These are phyloP conservation scores for Calvadosia cruxmelitensis DNA, from an alignment of 30 jellyfish, hydroid and myxozoan species.

Conservation along the genomic window DNA sequence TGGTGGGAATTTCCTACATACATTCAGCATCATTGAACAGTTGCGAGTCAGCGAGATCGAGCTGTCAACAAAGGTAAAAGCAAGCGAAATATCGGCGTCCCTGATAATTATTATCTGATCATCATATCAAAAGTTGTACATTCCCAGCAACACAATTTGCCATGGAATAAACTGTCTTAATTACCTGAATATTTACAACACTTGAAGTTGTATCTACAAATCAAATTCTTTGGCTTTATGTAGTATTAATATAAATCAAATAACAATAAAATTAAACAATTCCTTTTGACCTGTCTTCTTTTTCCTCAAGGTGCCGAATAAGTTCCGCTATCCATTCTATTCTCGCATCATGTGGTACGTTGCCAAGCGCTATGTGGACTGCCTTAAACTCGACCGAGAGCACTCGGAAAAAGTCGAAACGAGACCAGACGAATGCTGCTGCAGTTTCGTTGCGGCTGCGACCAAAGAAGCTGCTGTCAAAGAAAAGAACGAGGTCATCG, in stretches of 20 bases:
- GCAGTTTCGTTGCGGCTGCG: not conserved
- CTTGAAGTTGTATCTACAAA: no score
- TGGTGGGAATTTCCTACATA: conserved; percentile 93
- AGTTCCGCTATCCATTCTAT: conserved; percentile 80
- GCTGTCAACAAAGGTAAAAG: conserved; percentile 76
- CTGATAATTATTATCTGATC: no score
- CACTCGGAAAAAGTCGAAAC: conserved; percentile 9
- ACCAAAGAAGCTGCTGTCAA: not conserved
- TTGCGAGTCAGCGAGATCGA: conserved; percentile 66
- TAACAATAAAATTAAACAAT: not conserved
- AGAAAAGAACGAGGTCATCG: not conserved
- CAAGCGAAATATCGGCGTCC: no score
- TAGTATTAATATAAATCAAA: no score
- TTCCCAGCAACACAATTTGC: no score
- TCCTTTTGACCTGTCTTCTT: not conserved
- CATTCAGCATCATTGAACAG: conserved; percentile 71
- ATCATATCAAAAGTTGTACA: no score
- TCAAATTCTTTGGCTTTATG: no score
- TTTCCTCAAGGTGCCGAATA: conserved; percentile 67
- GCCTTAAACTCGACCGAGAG: conserved; percentile 66
- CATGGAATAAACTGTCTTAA: no score
- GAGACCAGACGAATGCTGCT: conserved; percentile 13
- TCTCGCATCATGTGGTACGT: conserved; percentile 85
- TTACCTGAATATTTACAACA: no score
- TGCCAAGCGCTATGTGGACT: conserved; percentile 65